A percentile compares a stretch with the other conserved stretches of the same genome.
Evolutionary conservation across 2,113 vertebrate genomes (phyloP).

Genomic region (Microtus montanus): DNA sequence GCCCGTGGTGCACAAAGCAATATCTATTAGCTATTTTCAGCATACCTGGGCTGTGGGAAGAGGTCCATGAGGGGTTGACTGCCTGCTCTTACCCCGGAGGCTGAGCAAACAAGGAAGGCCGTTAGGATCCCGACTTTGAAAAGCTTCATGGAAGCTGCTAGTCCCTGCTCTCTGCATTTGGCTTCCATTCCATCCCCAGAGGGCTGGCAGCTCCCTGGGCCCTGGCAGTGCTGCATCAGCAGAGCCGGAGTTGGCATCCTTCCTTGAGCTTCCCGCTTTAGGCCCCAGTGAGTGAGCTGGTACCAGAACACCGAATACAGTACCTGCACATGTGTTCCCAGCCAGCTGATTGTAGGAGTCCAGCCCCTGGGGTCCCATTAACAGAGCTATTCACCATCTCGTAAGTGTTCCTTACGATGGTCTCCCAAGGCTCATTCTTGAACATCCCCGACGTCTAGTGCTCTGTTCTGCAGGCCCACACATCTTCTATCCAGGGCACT

Average conservation of each 20-base stretch:
- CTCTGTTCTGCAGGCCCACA: background rate
- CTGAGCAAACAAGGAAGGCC: conserved; percentile 86
- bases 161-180: conserved; percentile 77
- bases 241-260: rapidly evolving
- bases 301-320: background rate
- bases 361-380: rapidly evolving
- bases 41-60: conserved; percentile 82
- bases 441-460: background rate
- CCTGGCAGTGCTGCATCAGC: rapidly evolving
- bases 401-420: too few relatives aligned
- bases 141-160: conserved; percentile 21
- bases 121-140: conserved; percentile 66
- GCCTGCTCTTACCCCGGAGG: conserved; percentile 85
- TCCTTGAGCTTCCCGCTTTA: background rate
- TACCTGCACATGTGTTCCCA: background rate
- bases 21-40: conserved; percentile 90
- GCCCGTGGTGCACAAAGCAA: conserved; percentile 70
- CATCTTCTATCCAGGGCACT: background rate
- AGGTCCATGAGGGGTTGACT: conserved; percentile 89
- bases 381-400: background rate
- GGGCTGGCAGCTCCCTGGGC: rapidly evolving
- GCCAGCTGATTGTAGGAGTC: background rate
- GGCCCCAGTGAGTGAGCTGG: background rate
- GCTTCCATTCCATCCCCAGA: background rate
- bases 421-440: too few relatives aligned